Evolutionary conservation across 30 jellyfish, hydroid and myxozoan genomes (phyloP).

Genomic region (Chrysaora quinquecirrha): DNA sequence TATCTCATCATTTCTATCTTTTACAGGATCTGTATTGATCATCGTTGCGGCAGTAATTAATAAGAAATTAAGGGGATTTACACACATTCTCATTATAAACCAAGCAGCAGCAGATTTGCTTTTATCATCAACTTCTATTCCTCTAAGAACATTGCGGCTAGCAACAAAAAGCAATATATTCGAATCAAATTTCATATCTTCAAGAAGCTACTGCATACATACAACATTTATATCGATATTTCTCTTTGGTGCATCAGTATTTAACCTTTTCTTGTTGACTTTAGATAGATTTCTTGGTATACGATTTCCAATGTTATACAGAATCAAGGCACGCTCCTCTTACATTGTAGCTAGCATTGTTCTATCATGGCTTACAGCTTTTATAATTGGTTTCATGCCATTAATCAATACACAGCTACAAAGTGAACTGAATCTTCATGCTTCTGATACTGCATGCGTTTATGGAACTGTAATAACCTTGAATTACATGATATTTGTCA

Average conservation of each 20-base stretch:
- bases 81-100: slow-evolving; percentile 43
- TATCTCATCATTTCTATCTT: neutral
- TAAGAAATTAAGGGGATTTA: slow-evolving; percentile 17
- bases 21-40: neutral
- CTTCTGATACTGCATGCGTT: slow-evolving; percentile 36
- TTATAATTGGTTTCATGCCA: slow-evolving; percentile 20
- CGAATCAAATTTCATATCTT: slow-evolving; percentile 18
- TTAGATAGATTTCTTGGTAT: slow-evolving; percentile 50
- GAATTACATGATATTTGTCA: neutral
- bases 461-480: slow-evolving; percentile 20
- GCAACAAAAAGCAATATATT: slow-evolving; percentile 11
- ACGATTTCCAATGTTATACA: slow-evolving; percentile 27
- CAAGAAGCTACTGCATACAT: slow-evolving; percentile 16
- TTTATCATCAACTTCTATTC: slow-evolving; percentile 12
- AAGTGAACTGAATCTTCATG: slow-evolving; percentile 5
- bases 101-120: slow-evolving; percentile 57
- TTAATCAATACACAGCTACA: slow-evolving; percentile 1
- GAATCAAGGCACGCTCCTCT: neutral
- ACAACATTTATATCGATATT: slow-evolving; percentile 21
- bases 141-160: slow-evolving; percentile 28
- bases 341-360: slow-evolving; percentile 3
- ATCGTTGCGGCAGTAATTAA: slow-evolving; percentile 17
- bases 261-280: slow-evolving; percentile 34
- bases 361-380: slow-evolving; percentile 34
- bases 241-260: slow-evolving; percentile 34